A percentile compares a stretch with the other conserved stretches of the same genome.
Conservation (phyloP, 2,797 vertebrate genomes). For the Spinibarbus caldwelli region DNA sequence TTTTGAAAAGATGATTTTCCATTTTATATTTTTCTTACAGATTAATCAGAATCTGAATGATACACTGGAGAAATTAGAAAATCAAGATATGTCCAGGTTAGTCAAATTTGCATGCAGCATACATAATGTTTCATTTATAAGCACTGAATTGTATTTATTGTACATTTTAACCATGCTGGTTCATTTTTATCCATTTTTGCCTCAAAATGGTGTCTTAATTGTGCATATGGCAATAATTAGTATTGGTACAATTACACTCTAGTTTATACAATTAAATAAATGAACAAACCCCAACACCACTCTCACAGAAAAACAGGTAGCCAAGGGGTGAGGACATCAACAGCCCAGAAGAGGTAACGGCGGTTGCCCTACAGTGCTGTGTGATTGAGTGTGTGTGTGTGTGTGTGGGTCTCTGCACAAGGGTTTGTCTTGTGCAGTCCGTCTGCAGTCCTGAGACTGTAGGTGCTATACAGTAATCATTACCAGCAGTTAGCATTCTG, state of each 20-base stretch:
- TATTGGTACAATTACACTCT: slow-evolving; percentile 19
- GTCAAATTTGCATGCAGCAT: slow-evolving; percentile 8
- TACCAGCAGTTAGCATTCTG: slow-evolving; percentile 10
- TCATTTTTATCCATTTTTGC: not conserved
- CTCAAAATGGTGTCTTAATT: not conserved
- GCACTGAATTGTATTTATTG: not conserved
- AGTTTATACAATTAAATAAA: slow-evolving; percentile 66
- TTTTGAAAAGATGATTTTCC: not conserved
- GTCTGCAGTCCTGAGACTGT: slow-evolving; percentile 19
- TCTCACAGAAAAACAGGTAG: slow-evolving; percentile 79
- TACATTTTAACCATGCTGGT: not conserved
- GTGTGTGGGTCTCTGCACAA: slow-evolving; percentile 43
- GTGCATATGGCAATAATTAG: not conserved
- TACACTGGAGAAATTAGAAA: slow-evolving; percentile 82
- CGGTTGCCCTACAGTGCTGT: slow-evolving; percentile 63
- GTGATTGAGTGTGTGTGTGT: slow-evolving; percentile 9
- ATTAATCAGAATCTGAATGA: slow-evolving; percentile 85
- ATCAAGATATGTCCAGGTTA: slow-evolving; percentile 72
- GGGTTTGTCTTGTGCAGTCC: slow-evolving; percentile 38
- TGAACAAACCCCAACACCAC: slow-evolving; percentile 64
- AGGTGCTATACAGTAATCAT: not conserved
- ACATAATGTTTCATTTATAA: not conserved
- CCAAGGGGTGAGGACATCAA: slow-evolving; percentile 63
- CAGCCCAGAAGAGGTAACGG: slow-evolving; percentile 78
- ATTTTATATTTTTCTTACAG: slow-evolving; percentile 62